phyloP scores from a whole-genome alignment of 2,113 vertebrate genomes.

The Anhinga anhinga region DNA sequence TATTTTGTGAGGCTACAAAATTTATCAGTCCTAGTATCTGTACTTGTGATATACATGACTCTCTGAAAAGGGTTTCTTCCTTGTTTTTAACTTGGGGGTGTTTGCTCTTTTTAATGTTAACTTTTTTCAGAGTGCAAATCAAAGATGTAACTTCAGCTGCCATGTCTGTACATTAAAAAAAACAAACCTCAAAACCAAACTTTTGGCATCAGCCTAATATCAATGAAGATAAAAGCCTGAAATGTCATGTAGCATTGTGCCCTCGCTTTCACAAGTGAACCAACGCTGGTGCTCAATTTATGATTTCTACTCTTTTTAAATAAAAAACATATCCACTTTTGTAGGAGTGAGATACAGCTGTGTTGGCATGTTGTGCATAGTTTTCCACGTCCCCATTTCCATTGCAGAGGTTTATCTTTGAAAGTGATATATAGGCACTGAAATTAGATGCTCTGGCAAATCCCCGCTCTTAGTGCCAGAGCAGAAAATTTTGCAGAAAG shows the following conservation, averaged over 20 bases:
- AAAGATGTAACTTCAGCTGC: neutral
- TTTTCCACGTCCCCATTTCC: neutral
- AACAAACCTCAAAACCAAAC: neutral
- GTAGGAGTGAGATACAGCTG: neutral
- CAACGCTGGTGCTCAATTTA: neutral
- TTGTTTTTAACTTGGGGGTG: neutral
- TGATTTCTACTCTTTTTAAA: neutral
- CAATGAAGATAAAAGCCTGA: neutral
- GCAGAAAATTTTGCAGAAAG: neutral
- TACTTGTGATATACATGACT: neutral
- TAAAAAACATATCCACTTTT: neutral
- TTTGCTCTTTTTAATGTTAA: neutral
- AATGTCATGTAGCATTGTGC: neutral
- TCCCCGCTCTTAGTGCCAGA: neutral
- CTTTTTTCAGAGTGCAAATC: neutral
- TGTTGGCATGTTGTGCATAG: neutral
- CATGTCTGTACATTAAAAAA: neutral
- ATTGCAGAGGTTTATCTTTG: neutral
- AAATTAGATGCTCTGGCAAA: neutral
- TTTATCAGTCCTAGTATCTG: neutral
- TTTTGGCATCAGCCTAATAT: neutral
- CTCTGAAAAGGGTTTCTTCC: neutral
- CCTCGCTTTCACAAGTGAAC: neutral
- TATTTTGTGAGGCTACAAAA: neutral
- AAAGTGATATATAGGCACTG: neutral